These are phyloP conservation scores for Diloba caeruleocephala DNA, from an alignment of 2,888 invertebrate genomes.

Conservation along the genomic window DNA sequence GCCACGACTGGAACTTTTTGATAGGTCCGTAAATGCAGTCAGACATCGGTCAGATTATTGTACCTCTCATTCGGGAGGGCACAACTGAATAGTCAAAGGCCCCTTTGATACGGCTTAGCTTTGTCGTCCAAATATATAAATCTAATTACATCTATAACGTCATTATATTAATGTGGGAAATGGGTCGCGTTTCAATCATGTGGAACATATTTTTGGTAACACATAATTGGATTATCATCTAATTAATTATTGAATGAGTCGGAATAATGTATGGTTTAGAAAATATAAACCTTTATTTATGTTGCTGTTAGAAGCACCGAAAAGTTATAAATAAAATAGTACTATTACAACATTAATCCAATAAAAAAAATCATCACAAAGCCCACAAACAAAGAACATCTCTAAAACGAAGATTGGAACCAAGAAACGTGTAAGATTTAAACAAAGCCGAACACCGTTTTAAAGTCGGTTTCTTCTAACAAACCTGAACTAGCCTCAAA, in stretches of 20 bases:
- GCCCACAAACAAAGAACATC: constrained; percentile 23
- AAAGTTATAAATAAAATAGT: too few relatives aligned
- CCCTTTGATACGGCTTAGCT: constrained; percentile 67
- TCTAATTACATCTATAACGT: constrained; percentile 56
- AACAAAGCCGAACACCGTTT: constrained; percentile 53
- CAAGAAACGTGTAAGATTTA: constrained; percentile 50
- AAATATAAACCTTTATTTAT: constrained; percentile 7
- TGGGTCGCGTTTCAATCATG: constrained; percentile 42
- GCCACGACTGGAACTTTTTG: constrained; percentile 72
- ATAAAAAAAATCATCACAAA: constrained; percentile 24
- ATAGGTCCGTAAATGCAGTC: constrained; percentile 63
- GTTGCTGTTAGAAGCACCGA: background rate
- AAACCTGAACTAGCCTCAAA: constrained; percentile 66
- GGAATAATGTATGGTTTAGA: constrained; percentile 8
- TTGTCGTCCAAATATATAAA: constrained; percentile 52
- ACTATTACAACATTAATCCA: background rate
- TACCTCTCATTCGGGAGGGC: constrained; percentile 63
- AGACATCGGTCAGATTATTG: constrained; percentile 67
- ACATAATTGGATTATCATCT: constrained; percentile 43
- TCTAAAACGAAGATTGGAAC: constrained; percentile 27
- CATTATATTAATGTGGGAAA: constrained; percentile 57
- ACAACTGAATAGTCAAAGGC: constrained; percentile 77
- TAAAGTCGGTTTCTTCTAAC: constrained; percentile 61
- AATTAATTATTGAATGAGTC: constrained; percentile 26
- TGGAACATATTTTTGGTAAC: constrained; percentile 39